Percentiles rank a stretch among this genome's conserved stretches.
phyloP scores from a whole-genome alignment of 2,113 vertebrate genomes.

The Trichechus manatus region DNA sequence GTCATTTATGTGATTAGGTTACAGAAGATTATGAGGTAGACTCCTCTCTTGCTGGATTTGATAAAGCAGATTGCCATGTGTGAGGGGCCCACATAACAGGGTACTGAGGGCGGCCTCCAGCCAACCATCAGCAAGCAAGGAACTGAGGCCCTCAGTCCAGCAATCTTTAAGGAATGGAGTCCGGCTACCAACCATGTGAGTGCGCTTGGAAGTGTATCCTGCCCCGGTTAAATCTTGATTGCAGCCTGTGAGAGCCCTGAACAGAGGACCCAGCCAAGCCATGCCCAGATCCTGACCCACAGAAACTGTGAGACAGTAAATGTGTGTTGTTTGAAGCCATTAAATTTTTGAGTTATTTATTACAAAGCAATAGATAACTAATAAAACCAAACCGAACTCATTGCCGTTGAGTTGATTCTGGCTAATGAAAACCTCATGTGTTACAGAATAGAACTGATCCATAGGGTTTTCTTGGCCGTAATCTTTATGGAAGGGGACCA shows the following conservation, averaged over 20 bases:
- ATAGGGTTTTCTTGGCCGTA: too few species aligned
- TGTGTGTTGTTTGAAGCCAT: background rate
- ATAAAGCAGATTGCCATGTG: background rate
- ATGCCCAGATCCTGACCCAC: background rate
- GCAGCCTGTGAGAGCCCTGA: background rate
- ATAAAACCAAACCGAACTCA: too few species aligned
- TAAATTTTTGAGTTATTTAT: background rate
- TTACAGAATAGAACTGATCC: too few species aligned
- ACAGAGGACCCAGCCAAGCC: background rate
- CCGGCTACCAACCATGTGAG: background rate
- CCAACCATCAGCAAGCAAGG: background rate
- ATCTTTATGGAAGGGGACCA: too few species aligned
- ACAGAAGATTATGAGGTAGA: background rate
- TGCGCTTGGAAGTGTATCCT: background rate
- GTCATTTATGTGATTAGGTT: background rate
- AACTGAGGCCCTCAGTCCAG: background rate
- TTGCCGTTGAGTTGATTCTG: too few species aligned
- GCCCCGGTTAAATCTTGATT: background rate
- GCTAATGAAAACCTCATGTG: too few species aligned
- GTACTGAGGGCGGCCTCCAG: background rate
- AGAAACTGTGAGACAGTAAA: background rate
- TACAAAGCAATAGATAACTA: background rate
- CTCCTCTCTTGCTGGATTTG: background rate
- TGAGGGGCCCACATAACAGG: background rate
- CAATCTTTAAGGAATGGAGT: background rate